Base-by-base conservation (phyloP, 2,797 vertebrate species). In the Artibeus lituratus region DNA sequence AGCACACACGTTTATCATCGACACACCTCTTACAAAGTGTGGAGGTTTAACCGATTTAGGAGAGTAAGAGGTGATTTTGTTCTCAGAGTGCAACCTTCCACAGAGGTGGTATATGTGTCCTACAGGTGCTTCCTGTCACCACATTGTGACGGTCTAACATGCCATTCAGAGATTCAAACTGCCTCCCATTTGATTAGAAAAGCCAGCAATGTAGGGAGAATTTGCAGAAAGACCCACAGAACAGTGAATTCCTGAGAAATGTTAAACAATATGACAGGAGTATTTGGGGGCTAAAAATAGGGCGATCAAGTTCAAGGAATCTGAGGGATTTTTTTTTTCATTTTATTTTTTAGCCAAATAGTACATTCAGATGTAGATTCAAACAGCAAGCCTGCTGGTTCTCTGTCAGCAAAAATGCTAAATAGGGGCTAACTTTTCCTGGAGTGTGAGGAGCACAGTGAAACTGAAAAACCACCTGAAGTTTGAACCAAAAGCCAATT, bases 381-480 rank as follows among this genome's bases (percentile, higher is more conserved):
- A 70, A 92, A 72, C 53, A 91, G 94, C 87, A 87, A 97, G 62
- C 69, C 81, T 93, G 81, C 94, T 77, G 84, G 53, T 87, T 90
- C 85, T 69, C 91, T 94, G 87, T 95, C 81, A 93, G 87, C 80
- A 96, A 87, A 96, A 95, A 87, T 73, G 90, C 95, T 96, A 85
- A 96, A 77, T 4, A 77, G 73, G 35, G 49, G 49, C 49, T 51
- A 65, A 73, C 55, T 83, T 81, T 94, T 83, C 74, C 90, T 67
- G 81, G 86, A 73, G 35, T 18, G 42, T 24, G 77, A 37, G 32
- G 42, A 57, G 10, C 82, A 35, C 0, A 74, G 70, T 87, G 88
- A 95, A 73, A 96, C 47, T 51, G 74, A 85, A 97, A 96, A 96
- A 57, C 70, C 91, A 95, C 94, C 94, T 96, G 87, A 96, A 91